Base-by-base conservation (phyloP, 2,797 vertebrate genomes). In the Rhadinocentrus ornatus region DNA sequence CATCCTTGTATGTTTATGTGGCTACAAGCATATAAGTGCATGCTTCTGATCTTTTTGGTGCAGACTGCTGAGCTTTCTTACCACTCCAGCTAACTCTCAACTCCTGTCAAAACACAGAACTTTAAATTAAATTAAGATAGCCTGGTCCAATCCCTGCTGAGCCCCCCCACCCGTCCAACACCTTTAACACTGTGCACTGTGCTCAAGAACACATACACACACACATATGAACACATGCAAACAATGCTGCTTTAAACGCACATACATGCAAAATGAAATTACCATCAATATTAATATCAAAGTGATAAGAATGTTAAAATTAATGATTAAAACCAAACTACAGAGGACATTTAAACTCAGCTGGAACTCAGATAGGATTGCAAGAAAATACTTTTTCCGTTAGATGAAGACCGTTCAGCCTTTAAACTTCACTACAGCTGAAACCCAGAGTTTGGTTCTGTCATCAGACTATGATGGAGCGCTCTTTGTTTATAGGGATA, bases 111-210 rank as follows among this genome's bases (percentile, higher is more conserved):
- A 96, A 95, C 85, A 96, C 73, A 75, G 85, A 86, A 77, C 92
- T 85, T 88, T 92, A 95, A 96, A 97, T 96, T 96, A 93, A 97
- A 97, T 98, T 96, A 97, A 93, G 96, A 94, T 94, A 90, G 92
- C 92, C 93, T 93, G 93, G 93, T 93, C 92, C 69, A 90, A 92
- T 89, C 84, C 88, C 89, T 50, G 76, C 78, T 75, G 85, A 89
- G 89, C 73, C 82, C 81, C 34, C 34, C 31, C 31, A n/a, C 79
- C 81, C 81, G 71, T 86, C 89, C 64, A 78, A 81, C 18, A 70
- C 85, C 84, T 89, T 86, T 77, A 80, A 86, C 88, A 86, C 88
- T 84, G 83, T 63, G 68, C 74, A 73, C 77, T 63, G 35, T 27
- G 69, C 78, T 75, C 64, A 39, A 58, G 15, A 80, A 83, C 83